Percentiles rank a stretch among this genome's conserved stretches.
These are phyloP conservation scores for Actenoides hombroni DNA, from an alignment of 2,113 vertebrate genomes.

Conservation along the genomic window DNA sequence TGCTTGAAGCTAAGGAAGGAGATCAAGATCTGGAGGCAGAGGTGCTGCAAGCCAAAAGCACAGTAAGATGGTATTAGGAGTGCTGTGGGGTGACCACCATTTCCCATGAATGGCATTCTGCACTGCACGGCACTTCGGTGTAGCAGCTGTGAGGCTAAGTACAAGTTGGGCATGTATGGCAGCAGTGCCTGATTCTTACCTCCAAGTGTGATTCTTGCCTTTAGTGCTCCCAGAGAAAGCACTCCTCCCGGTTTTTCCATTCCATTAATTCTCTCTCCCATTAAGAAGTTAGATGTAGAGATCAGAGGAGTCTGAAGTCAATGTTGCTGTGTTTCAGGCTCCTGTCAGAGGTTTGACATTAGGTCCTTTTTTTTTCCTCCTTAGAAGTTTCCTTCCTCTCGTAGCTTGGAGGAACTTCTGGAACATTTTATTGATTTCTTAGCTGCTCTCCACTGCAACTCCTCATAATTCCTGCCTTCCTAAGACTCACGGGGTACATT, in stretches of 20 bases:
- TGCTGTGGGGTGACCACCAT: neutral
- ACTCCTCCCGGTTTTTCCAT: neutral
- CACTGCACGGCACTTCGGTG: fast-evolving
- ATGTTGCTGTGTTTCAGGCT: neutral
- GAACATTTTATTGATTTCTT: neutral
- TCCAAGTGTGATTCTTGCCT: neutral
- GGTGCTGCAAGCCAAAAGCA: fast-evolving
- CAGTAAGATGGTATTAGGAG: neutral
- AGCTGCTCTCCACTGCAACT: neutral
- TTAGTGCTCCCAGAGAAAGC: neutral
- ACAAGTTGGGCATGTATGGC: fast-evolving
- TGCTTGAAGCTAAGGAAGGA: neutral
- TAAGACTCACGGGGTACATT: neutral
- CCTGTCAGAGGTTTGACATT: neutral
- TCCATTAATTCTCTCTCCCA: neutral
- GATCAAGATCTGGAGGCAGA: neutral
- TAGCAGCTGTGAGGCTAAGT: neutral
- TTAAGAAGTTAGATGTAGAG: neutral
- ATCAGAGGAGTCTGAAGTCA: neutral
- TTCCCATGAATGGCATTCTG: fast-evolving
- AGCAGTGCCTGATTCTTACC: neutral
- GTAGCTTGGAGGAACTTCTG: neutral
- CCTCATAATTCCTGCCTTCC: slow-evolving; percentile 8
- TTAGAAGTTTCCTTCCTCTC: neutral
- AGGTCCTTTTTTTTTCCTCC: neutral